phyloP scores from a whole-genome alignment of 2,888 invertebrate genomes.

The Napeogenes inachia region DNA sequence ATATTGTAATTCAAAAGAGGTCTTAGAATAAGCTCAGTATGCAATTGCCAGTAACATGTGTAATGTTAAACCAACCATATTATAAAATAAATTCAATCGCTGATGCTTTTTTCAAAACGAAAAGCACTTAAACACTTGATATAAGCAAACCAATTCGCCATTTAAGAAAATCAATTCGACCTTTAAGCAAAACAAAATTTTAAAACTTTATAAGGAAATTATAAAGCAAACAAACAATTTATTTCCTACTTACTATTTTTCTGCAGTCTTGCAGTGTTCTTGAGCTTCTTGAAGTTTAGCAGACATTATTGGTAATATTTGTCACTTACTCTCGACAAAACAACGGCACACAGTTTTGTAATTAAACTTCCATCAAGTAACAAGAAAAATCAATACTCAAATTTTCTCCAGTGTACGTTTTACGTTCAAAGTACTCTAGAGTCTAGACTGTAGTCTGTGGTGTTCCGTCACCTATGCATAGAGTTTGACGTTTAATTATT shows the following conservation, averaged over 20 bases:
- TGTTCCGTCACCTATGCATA: neutral
- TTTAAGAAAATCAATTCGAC: neutral
- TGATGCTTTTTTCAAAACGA: neutral
- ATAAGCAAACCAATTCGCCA: neutral
- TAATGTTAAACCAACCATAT: no score
- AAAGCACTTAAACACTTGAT: neutral
- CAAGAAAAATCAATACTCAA: conserved; percentile 4
- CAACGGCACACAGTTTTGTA: conserved; percentile 7
- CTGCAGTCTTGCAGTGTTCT: conserved; percentile 87
- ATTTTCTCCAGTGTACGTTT: neutral
- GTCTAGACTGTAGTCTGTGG: no score
- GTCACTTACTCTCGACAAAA: neutral
- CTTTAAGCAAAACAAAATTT: no score
- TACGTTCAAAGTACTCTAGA: no score
- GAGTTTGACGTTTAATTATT: no score
- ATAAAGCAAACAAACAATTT: neutral
- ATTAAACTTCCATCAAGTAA: neutral
- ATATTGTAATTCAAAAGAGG: no score
- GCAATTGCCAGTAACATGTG: no score
- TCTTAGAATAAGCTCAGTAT: no score
- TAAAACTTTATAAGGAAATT: no score
- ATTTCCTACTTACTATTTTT: conserved; percentile 82
- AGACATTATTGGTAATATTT: conserved; percentile 42
- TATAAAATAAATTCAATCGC: no score
- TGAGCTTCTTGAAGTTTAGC: conserved; percentile 85